Evolutionary conservation across 2,888 invertebrate species (phyloP).

Genomic region (Pteria penguin): DNA sequence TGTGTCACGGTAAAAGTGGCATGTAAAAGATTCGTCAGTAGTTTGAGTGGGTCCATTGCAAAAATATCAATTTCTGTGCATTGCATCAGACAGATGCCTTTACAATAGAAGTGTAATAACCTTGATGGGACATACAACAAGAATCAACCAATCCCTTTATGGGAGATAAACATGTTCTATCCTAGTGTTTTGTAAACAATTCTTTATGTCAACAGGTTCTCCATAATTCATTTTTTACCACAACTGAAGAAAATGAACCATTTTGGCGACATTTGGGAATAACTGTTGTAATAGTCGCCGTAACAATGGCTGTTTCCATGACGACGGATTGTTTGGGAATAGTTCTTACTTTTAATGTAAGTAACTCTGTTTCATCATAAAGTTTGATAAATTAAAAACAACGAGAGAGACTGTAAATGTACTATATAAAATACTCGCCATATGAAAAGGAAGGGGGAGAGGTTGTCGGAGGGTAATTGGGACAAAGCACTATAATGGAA

Average conservation of each 20-base stretch:
- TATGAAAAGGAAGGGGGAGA: no score
- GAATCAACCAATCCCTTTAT: background rate
- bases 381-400: no score
- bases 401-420: no score
- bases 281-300: constrained; percentile 85
- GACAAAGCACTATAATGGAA: no score
- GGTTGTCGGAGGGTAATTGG: no score
- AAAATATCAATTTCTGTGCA: no score
- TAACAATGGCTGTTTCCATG: constrained; percentile 88
- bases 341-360: constrained; percentile 90
- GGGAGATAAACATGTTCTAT: background rate
- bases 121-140: background rate
- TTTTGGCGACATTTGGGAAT: constrained; percentile 82
- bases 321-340: constrained; percentile 91
- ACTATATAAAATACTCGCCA: no score
- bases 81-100: no score
- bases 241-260: constrained; percentile 78
- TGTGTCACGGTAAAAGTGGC: no score
- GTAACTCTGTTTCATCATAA: constrained; percentile 66
- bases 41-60: no score
- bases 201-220: constrained; percentile 77
- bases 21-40: no score
- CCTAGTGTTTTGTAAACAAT: background rate
- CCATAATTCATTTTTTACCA: constrained; percentile 79
- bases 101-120: background rate